Evolutionary conservation across 2,113 vertebrate genomes (phyloP).

Genomic region (Onychorhynchus coronatus): DNA sequence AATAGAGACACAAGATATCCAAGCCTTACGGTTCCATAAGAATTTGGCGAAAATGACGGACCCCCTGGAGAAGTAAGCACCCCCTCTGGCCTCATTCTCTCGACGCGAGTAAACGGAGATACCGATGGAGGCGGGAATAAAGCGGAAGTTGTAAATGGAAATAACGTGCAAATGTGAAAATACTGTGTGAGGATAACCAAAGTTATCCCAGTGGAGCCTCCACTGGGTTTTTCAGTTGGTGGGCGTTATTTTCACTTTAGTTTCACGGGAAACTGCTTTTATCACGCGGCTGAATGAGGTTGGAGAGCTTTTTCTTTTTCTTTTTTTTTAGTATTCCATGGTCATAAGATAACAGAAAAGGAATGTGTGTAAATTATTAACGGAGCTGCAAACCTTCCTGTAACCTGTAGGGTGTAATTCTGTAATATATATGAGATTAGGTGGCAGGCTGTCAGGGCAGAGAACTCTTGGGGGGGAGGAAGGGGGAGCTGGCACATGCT

Average conservation of each 20-base stretch:
- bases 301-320: background rate
- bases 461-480: background rate
- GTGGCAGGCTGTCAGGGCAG: background rate
- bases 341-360: background rate
- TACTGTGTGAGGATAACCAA: fast-evolving
- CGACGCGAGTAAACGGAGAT: fast-evolving
- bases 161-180: background rate
- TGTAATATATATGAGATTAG: fast-evolving
- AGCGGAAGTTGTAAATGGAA: background rate
- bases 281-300: background rate
- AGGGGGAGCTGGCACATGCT: fast-evolving
- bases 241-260: background rate
- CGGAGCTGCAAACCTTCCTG: background rate
- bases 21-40: conserved; percentile 92
- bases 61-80: conserved; percentile 88
- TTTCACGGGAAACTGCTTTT: background rate
- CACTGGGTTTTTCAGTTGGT: fast-evolving
- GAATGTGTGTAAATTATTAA: background rate
- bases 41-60: conserved; percentile 90
- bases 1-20: conserved; percentile 93
- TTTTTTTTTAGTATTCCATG: fast-evolving
- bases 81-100: background rate
- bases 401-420: fast-evolving
- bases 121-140: fast-evolving
- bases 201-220: too few relatives aligned